Evolutionary conservation across 2,113 vertebrate genomes (phyloP).

Genomic region (Syngnathus typhle): DNA sequence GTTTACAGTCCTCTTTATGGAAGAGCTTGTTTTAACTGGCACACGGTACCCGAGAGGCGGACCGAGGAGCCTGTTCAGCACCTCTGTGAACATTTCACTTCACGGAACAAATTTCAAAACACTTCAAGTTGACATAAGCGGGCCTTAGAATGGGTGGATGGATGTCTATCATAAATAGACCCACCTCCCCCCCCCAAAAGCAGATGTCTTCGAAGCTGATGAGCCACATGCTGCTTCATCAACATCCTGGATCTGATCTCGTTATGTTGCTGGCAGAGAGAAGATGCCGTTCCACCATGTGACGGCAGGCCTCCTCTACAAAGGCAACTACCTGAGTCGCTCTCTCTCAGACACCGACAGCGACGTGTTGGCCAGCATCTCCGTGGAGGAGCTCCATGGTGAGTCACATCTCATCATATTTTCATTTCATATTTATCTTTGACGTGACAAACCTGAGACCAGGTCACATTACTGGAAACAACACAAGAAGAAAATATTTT

Average conservation of each 20-base stretch:
- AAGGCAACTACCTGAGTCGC: slow-evolving; percentile 94
- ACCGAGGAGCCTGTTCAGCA: neutral
- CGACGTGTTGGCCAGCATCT: slow-evolving; percentile 91
- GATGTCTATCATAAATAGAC: too few species aligned
- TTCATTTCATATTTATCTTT: neutral
- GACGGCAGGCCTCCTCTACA: slow-evolving; percentile 95
- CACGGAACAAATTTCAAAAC: neutral
- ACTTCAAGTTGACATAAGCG: neutral
- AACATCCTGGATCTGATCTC: neutral
- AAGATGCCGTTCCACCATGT: slow-evolving; percentile 99
- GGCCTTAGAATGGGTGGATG: too few species aligned
- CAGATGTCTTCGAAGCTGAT: too few species aligned
- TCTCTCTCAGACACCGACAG: slow-evolving; percentile 92
- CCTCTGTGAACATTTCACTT: neutral
- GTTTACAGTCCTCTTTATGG: slow-evolving; percentile 1
- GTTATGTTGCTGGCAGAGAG: slow-evolving; percentile 72
- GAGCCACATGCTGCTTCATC: neutral
- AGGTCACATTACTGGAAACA: too few species aligned
- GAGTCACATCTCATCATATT: slow-evolving; percentile 49
- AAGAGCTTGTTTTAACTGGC: slow-evolving; percentile 20
- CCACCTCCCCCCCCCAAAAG: too few species aligned
- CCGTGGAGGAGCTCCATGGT: slow-evolving; percentile 94
- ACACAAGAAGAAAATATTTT: neutral
- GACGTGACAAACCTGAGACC: neutral
- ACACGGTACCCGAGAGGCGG: neutral